Base-by-base conservation (phyloP, 2,888 invertebrate genomes). In the Pristionchus fissidentatus region DNA sequence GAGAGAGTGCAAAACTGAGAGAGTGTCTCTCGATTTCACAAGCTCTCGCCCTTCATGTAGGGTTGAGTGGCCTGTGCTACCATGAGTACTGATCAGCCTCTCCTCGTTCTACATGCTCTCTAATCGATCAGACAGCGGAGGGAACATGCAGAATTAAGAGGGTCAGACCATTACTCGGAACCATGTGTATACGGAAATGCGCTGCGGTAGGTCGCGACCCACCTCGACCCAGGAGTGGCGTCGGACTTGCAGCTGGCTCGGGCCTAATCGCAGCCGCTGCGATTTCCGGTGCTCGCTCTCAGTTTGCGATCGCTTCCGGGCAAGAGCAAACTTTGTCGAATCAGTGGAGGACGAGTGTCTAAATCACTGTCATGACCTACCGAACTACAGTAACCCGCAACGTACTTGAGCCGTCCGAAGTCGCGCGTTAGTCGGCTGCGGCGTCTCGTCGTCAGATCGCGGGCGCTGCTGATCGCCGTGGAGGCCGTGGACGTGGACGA, bases 141-240 rank as follows among this genome's bases (percentile, higher is more conserved):
- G n/a, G n/a, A n/a, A n/a, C n/a, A n/a, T n/a, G n/a, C n/a, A n/a
- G n/a, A n/a, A n/a, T n/a, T n/a, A n/a, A n/a, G n/a, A n/a, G n/a
- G n/a, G n/a, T n/a, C n/a, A n/a, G n/a, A n/a, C n/a, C n/a, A n/a
- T n/a, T n/a, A n/a, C n/a, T n/a, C n/a, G n/a, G n/a, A n/a, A n/a
- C n/a, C n/a, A n/a, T n/a, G n/a, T n/a, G n/a, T n/a, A n/a, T n/a
- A n/a, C n/a, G n/a, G n/a, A n/a, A n/a, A n/a, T n/a, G n/a, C n/a
- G n/a, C n/a, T n/a, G n/a, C n/a, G n/a, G n/a, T n/a, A n/a, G n/a
- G n/a, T n/a, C n/a, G n/a, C n/a, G n/a, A n/a, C n/a, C n/a, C n/a
- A 70, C 70, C 70, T 70, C 70, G 3, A 70, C 70, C 70, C 70
- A 70, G 43, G 70, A 70, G 70, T 70, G 70, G 8, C 70, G 41